Conservation (phyloP, 2,113 vertebrate genomes). For the Leucopsar rothschildi region DNA sequence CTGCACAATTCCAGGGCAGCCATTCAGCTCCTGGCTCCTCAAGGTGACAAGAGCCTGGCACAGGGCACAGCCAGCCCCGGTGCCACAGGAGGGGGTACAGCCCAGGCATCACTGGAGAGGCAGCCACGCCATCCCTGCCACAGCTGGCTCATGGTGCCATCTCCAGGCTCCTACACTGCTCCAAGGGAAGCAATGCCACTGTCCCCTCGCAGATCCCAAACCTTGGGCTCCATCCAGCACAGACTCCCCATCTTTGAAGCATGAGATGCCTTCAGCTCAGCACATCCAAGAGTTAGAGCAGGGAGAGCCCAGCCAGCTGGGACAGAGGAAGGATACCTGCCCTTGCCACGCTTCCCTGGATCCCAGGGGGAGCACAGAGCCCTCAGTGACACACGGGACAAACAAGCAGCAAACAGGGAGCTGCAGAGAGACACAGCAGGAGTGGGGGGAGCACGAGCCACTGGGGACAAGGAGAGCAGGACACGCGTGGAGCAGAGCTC, state of each 20-base stretch:
- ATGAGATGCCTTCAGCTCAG: not conserved
- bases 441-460: not conserved
- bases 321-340: not conserved
- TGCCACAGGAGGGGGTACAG: not conserved
- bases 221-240: not conserved
- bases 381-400: not conserved
- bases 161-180: not conserved
- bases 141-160: accelerated
- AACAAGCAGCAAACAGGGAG: not conserved
- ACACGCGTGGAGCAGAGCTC: not conserved
- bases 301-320: not conserved
- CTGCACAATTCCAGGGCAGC: accelerated
- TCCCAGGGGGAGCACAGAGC: not conserved
- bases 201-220: not conserved
- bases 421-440: not conserved
- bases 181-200: accelerated
- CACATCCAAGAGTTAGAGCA: not conserved
- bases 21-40: not conserved
- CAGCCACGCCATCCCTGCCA: accelerated
- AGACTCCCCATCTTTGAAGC: not conserved
- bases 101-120: not conserved
- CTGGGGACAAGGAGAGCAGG: not conserved
- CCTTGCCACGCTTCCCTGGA: accelerated
- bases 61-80: not conserved
- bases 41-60: accelerated